These are phyloP conservation scores for Drosophila micromelanica DNA, from an alignment of 1,140 invertebrate genomes.

Conservation along the genomic window DNA sequence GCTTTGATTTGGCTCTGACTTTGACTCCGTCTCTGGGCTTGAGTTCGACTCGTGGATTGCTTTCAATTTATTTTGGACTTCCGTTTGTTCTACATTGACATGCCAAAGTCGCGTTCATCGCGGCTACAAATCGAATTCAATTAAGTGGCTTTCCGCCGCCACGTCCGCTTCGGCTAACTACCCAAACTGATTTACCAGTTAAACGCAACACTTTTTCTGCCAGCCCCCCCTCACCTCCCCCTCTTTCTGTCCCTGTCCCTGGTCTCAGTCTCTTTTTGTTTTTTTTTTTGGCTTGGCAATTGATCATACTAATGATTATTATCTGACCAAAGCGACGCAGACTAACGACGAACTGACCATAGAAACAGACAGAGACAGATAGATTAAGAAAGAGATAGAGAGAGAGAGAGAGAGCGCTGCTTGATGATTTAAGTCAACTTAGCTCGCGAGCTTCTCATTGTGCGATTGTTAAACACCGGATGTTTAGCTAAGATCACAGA, in stretches of 20 bases:
- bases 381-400: conserved; percentile 1
- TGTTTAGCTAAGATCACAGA: conserved; percentile 64
- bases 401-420: not conserved
- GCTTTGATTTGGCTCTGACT: conserved; percentile 43
- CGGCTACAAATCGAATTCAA: conserved; percentile 78
- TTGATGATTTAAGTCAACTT: conserved; percentile 78
- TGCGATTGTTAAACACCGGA: conserved; percentile 76
- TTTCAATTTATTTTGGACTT: conserved; percentile 81
- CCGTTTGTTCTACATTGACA: conserved; percentile 81
- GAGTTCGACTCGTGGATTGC: conserved; percentile 40
- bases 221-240: not conserved
- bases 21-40: conserved; percentile 3
- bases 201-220: conserved; percentile 80
- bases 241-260: too few species aligned
- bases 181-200: conserved; percentile 76
- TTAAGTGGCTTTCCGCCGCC: conserved; percentile 77
- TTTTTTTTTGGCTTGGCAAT: conserved; percentile 49
- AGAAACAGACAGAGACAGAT: not conserved
- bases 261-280: not conserved
- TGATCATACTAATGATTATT: conserved; percentile 81
- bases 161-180: conserved; percentile 62
- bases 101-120: conserved; percentile 51
- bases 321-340: conserved; percentile 49
- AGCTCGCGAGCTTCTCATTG: conserved; percentile 54
- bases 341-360: conserved; percentile 31